Evolutionary conservation across 1,140 invertebrate species (phyloP).

Genomic region (Uloborus diversus): DNA sequence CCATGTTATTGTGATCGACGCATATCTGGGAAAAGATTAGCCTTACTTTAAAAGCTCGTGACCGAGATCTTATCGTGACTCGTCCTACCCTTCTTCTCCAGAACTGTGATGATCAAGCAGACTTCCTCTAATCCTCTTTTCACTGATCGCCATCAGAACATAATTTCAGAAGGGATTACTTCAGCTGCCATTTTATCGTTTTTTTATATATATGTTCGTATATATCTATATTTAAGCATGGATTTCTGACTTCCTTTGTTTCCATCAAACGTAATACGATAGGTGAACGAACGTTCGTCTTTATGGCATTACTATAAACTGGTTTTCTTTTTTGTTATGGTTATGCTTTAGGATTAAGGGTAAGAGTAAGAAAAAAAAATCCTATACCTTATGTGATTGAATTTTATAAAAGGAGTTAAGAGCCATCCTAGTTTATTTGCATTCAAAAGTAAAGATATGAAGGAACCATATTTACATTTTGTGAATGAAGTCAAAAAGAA

Average conservation of each 20-base stretch:
- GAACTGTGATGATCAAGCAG: constrained; percentile 19
- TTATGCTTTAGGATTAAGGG: neutral
- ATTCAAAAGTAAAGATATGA: neutral
- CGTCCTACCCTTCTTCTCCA: neutral
- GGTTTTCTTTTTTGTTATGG: neutral
- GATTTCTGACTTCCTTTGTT: neutral
- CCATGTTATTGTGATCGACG: constrained; percentile 52
- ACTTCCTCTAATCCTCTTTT: constrained; percentile 45
- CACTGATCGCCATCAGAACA: constrained; percentile 43
- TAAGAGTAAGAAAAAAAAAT: neutral
- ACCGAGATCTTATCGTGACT: constrained; percentile 44
- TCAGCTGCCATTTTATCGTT: constrained; percentile 22
- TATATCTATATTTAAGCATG: too few species aligned
- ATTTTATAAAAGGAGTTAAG: neutral
- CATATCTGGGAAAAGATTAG: constrained; percentile 52
- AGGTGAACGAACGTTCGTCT: neutral
- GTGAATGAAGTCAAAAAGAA: neutral
- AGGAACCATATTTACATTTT: neutral
- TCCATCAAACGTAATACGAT: neutral
- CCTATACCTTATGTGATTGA: neutral
- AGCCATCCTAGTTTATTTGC: neutral
- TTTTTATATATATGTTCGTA: neutral
- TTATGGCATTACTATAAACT: neutral
- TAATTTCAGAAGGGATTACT: constrained; percentile 45
- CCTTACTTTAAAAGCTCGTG: constrained; percentile 45